These are phyloP conservation scores for Nesidiocoris tenuis DNA, from an alignment of 2,888 invertebrate genomes.

Conservation along the genomic window DNA sequence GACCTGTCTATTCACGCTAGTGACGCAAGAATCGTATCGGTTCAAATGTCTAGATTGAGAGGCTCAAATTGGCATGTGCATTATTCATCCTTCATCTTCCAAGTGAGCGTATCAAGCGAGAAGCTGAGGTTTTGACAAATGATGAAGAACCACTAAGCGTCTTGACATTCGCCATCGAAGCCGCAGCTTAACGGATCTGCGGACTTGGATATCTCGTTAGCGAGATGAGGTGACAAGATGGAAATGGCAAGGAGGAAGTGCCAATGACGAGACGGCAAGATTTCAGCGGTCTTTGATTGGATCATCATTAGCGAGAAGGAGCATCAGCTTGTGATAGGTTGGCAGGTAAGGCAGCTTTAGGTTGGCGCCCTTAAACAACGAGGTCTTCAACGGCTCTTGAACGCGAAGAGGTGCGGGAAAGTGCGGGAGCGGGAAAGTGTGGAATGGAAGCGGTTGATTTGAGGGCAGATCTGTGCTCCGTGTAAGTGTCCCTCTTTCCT, in stretches of 20 bases:
- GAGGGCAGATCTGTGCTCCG: not conserved
- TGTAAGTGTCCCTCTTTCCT: not conserved
- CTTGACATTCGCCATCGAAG: not conserved
- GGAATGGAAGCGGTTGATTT: not conserved
- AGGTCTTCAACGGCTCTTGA: not conserved
- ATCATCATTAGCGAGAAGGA: conserved; percentile 28
- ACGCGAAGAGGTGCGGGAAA: not conserved
- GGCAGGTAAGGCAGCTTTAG: not conserved
- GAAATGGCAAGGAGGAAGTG: not conserved
- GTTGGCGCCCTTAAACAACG: too few species aligned
- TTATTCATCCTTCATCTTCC: too few species aligned
- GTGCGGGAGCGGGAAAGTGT: not conserved
- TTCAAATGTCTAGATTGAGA: too few species aligned
- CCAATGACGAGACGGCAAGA: conserved; percentile 7
- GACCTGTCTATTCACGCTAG: too few species aligned
- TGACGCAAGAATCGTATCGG: too few species aligned
- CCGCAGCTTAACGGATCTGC: conserved; percentile 15
- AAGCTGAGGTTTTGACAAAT: too few species aligned
- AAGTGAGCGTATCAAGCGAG: too few species aligned
- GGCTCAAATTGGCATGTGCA: too few species aligned
- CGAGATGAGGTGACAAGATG: conserved; percentile 8
- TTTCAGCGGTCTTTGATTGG: conserved; percentile 37
- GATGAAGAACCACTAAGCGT: conserved; percentile 6
- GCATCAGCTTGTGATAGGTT: not conserved
- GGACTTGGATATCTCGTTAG: conserved; percentile 28